A percentile compares a stretch with the other conserved stretches of the same genome.
phyloP scores from a whole-genome alignment of 1,140 invertebrate species.

The Formica exsecta region DNA sequence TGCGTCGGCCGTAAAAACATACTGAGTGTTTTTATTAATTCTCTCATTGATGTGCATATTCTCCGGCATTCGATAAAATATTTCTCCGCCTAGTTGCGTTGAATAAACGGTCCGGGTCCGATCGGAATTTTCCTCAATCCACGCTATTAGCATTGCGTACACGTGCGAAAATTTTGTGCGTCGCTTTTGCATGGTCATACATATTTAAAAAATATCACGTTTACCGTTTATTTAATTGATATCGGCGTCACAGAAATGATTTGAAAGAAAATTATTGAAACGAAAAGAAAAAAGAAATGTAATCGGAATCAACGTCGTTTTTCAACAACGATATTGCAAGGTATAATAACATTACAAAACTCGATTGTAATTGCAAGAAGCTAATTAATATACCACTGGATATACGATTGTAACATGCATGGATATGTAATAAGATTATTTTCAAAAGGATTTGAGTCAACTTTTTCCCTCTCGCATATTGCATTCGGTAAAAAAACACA shows the following conservation, averaged over 20 bases:
- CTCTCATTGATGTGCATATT: not conserved
- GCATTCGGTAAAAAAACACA: not conserved
- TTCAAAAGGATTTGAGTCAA: not conserved
- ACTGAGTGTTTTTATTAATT: constrained; percentile 31
- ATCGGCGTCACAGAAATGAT: not conserved
- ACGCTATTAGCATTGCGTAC: constrained; percentile 18
- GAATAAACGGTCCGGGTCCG: not conserved
- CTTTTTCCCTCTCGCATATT: not conserved
- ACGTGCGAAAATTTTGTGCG: not conserved
- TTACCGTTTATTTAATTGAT: not conserved
- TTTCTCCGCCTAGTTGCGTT: not conserved
- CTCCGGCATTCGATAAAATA: constrained; percentile 8
- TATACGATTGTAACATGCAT: constrained; percentile 45
- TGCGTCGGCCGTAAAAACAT: not conserved
- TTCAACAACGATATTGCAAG: constrained; percentile 42
- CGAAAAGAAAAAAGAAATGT: not conserved
- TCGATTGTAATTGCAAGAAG: constrained; percentile 60
- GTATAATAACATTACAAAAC: constrained; percentile 58
- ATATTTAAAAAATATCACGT: constrained; percentile 1
- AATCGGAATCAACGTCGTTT: constrained; percentile 52
- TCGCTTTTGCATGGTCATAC: not conserved
- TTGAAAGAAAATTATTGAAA: constrained; percentile 37
- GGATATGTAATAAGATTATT: constrained; percentile 53
- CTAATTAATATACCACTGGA: constrained; percentile 59
- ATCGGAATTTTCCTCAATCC: constrained; percentile 19